These are phyloP conservation scores for Pyrrhosoma nymphula DNA, from an alignment of 2,888 invertebrate species.

Conservation along the genomic window DNA sequence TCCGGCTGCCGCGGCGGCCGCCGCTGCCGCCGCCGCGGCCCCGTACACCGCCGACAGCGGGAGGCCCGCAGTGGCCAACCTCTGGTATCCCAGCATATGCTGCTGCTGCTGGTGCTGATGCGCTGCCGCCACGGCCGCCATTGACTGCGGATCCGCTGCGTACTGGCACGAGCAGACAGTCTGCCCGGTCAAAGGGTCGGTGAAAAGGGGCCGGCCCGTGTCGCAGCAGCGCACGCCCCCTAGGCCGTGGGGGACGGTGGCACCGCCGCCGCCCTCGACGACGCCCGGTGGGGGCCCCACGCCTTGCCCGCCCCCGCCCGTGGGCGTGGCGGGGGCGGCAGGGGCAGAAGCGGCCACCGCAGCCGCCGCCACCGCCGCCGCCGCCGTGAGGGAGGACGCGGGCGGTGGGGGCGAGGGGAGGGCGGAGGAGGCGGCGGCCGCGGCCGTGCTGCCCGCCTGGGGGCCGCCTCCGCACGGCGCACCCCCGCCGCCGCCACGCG, in stretches of 20 bases:
- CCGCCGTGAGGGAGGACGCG: conserved; percentile 75
- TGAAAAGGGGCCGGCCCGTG: conserved; percentile 93
- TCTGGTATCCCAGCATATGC: conserved; percentile 87
- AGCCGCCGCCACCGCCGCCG: conserved; percentile 59
- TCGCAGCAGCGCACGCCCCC: conserved; percentile 87
- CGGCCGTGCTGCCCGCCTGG: conserved; percentile 65
- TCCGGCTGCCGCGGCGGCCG: conserved; percentile 82
- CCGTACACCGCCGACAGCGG: conserved; percentile 89
- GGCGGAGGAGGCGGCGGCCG: conserved; percentile 64
- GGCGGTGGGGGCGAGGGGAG: conserved; percentile 76
- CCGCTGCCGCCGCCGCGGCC: conserved; percentile 86
- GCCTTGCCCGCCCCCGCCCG: conserved; percentile 75
- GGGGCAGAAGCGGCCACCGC: conserved; percentile 78
- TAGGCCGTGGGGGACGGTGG: conserved; percentile 74
- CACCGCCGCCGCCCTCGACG: conserved; percentile 71
- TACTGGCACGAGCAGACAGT: conserved; percentile 95
- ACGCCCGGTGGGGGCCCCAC: conserved; percentile 73
- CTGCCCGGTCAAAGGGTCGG: conserved; percentile 93
- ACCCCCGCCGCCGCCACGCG: conserved; percentile 56
- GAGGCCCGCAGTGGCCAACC: conserved; percentile 86
- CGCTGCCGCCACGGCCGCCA: conserved; percentile 63
- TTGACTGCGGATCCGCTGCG: conserved; percentile 75
- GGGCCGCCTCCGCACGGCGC: conserved; percentile 52
- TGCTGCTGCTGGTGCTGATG: conserved; percentile 77
- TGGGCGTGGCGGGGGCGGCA: conserved; percentile 78